A percentile compares a stretch with the other conserved stretches of the same genome.
phyloP scores from a whole-genome alignment of 2,797 vertebrate species.

The Sebastes trivittatus region DNA sequence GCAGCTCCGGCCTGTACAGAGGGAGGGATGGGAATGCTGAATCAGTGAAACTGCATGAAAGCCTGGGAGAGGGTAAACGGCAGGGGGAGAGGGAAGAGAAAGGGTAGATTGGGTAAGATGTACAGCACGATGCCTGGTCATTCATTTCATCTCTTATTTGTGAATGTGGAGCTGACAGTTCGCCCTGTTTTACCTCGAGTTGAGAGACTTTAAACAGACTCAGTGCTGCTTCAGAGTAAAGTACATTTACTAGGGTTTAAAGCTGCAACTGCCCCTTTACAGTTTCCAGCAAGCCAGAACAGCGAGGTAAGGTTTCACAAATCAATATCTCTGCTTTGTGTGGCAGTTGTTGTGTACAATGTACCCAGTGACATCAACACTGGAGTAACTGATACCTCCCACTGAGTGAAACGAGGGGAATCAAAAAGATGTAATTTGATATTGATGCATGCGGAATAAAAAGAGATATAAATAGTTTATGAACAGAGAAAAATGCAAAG shows the following conservation, averaged over 20 bases:
- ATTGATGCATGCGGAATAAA: background rate
- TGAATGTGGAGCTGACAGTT: constrained; percentile 17
- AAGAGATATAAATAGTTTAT: background rate
- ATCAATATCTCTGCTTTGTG: constrained; percentile 40
- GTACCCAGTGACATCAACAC: constrained; percentile 9
- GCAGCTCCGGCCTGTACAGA: constrained; percentile 46
- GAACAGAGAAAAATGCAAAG: background rate
- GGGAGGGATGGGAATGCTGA: constrained; percentile 78
- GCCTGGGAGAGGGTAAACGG: constrained; percentile 63
- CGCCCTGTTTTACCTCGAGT: constrained; percentile 2
- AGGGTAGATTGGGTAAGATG: constrained; percentile 48
- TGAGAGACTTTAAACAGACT: constrained; percentile 22
- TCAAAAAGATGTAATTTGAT: background rate
- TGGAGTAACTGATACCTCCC: constrained; percentile 4
- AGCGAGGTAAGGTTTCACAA: constrained; percentile 60
- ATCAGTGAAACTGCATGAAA: constrained; percentile 77
- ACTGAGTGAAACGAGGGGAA: constrained; percentile 1
- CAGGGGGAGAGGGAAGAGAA: constrained; percentile 44
- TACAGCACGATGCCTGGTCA: constrained; percentile 22
- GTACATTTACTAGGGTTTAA: constrained; percentile 3
- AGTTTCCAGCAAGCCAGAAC: constrained; percentile 36
- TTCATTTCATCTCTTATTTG: constrained; percentile 31
- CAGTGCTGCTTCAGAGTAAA: constrained; percentile 7
- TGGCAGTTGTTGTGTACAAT: constrained; percentile 31
- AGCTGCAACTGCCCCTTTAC: constrained; percentile 25